Base-by-base conservation (phyloP, 2,113 vertebrate species). In the Menidia beryllina region DNA sequence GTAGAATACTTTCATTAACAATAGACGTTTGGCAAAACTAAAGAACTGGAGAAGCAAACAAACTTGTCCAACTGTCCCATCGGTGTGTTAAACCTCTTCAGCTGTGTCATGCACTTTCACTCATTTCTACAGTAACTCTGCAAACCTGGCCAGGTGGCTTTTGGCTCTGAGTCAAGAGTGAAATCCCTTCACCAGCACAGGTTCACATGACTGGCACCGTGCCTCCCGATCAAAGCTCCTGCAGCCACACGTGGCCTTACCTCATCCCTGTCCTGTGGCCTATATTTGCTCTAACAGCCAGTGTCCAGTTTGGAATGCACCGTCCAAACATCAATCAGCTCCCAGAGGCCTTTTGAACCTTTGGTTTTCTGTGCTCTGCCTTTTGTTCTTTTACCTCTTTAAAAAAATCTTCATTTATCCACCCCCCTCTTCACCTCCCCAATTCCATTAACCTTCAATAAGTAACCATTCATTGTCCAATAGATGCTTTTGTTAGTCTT, bases 121-220 rank as follows among this genome's bases (percentile, higher is more conserved):
- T 53, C 7, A 51, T 43, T 69, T 79, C 38, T n/a, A 58, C n/a
- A 39, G 24, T 14, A 6, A 62, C 53, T 19, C 20, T 62, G 21
- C 54, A 54, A 63, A 76, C 20, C 27, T 13, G n/a, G 30, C 66
- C 19, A 25, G 50, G 53, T 75, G 70, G 26, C 21, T 47, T 54
- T 69, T 61, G 72, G 72, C 75, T 27, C 34, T 17, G 10, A 75
- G 14, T 59, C 64, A 74, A 4, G 3, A 25, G 20, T 38, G 50
- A 59, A 39, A 36, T 78, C 27, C 47, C 23, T 25, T 69, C 48
- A 57, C 39, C 54, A 43, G 48, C 57, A 5, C 68, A 57, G 56
- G 62, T 54, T 76, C 62, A 82, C 56, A 48, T 41, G 71, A 68
- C 39, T 48, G 81, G 67, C 64, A 73, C 27, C 0, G 1, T n/a